Evolutionary conservation across 2,113 vertebrate species (phyloP).

Genomic region (Chionis minor): DNA sequence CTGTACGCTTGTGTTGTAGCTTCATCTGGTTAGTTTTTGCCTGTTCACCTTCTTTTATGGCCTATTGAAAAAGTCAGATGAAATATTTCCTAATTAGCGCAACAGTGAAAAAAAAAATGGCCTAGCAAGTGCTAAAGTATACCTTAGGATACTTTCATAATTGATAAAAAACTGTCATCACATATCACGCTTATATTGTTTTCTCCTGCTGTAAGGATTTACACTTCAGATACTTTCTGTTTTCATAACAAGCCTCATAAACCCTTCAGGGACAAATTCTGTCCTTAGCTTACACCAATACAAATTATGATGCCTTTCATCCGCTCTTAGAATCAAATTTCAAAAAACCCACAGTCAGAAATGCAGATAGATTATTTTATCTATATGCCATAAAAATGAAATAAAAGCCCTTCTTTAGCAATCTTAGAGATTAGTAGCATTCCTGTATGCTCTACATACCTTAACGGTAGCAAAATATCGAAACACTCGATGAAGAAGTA

Average conservation of each 20-base stretch:
- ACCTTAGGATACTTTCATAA: background rate
- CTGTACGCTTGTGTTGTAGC: background rate
- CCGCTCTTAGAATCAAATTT: background rate
- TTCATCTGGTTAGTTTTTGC: background rate
- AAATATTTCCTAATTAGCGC: slow-evolving; percentile 27
- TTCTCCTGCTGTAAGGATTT: slow-evolving; percentile 10
- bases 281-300: background rate
- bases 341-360: background rate
- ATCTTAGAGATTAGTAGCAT: background rate
- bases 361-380: background rate
- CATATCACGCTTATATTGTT: background rate
- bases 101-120: background rate
- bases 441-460: background rate
- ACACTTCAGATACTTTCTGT: slow-evolving; percentile 15
- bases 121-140: background rate
- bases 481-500: background rate
- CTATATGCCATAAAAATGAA: background rate
- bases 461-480: background rate
- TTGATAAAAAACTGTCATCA: background rate
- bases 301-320: background rate
- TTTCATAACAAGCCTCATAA: slow-evolving; percentile 32
- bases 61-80: background rate
- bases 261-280: background rate
- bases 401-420: background rate
- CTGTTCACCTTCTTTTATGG: background rate